Conservation (phyloP, 2,888 invertebrate genomes). For the Cecidostiba fungosa region DNA sequence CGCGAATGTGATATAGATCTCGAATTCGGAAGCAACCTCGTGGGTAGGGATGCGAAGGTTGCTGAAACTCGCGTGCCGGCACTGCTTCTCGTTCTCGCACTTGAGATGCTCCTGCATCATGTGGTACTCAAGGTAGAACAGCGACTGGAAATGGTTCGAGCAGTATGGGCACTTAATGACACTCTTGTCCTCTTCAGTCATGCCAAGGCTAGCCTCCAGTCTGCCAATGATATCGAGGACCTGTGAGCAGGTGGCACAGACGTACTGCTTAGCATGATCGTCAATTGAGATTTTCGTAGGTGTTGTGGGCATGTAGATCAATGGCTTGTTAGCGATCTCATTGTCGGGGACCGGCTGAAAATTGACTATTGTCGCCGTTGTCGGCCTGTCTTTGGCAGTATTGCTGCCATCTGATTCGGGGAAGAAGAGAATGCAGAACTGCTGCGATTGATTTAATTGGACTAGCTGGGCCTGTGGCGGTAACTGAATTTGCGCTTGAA, state of each 20-base stretch:
- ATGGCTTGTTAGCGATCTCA: conserved; percentile 55
- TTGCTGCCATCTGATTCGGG: conserved; percentile 48
- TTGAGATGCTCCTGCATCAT: conserved; percentile 65
- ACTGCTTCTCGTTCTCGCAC: conserved; percentile 64
- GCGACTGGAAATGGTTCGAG: conserved; percentile 65
- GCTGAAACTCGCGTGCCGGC: conserved; percentile 54
- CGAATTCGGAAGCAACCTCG: conserved; percentile 55
- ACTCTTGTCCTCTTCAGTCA: conserved; percentile 59
- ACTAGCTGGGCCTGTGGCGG: conserved; percentile 7
- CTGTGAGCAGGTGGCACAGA: conserved; percentile 64
- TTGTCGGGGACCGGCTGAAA: conserved; percentile 63
- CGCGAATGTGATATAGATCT: conserved; percentile 56
- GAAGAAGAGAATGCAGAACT: conserved; percentile 62
- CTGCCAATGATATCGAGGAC: conserved; percentile 63
- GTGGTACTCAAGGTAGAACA: conserved; percentile 66
- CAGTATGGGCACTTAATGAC: conserved; percentile 67
- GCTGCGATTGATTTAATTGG: conserved; percentile 45
- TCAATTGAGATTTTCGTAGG: conserved; percentile 51
- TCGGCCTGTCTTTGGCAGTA: conserved; percentile 25
- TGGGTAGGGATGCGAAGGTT: conserved; percentile 49
- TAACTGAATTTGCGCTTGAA: not conserved
- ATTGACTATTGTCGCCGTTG: conserved; percentile 61
- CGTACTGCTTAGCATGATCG: conserved; percentile 42
- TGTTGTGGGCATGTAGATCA: conserved; percentile 51
- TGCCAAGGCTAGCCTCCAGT: conserved; percentile 58